Conservation (phyloP, 2,888 invertebrate species). For the Congeria kusceri region DNA sequence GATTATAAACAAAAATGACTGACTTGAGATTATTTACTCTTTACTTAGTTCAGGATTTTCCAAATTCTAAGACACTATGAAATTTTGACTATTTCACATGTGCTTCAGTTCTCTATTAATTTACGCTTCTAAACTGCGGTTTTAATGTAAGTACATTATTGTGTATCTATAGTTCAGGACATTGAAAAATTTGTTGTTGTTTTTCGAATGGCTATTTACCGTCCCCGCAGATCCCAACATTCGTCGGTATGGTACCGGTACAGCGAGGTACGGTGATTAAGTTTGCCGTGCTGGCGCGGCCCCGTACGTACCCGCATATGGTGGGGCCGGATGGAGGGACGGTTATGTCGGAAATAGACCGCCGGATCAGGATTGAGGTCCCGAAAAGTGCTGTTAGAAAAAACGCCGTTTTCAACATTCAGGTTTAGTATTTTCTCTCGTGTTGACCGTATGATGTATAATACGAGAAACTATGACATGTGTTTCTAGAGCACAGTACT, state of each 20-base stretch:
- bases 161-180: no score
- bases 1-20: no score
- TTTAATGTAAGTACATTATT: no score
- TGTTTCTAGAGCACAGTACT: no score
- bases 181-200: neutral
- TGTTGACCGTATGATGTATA: no score
- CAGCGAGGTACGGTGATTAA: constrained; percentile 24
- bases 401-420: constrained; percentile 27
- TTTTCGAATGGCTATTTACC: neutral
- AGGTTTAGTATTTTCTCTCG: constrained; percentile 22
- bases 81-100: no score
- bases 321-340: constrained; percentile 33
- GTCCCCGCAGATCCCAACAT: constrained; percentile 42
- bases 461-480: no score
- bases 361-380: constrained; percentile 51
- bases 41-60: no score
- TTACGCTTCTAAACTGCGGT: no score
- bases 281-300: constrained; percentile 57
- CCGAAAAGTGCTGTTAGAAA: constrained; percentile 35
- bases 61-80: no score
- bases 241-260: constrained; percentile 32
- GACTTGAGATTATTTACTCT: no score
- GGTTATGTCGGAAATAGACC: constrained; percentile 48
- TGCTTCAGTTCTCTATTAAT: no score
- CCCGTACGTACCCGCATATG: constrained; percentile 31